Evolutionary conservation across 2,113 vertebrate species (phyloP).

Genomic region (Corythaixoides concolor): DNA sequence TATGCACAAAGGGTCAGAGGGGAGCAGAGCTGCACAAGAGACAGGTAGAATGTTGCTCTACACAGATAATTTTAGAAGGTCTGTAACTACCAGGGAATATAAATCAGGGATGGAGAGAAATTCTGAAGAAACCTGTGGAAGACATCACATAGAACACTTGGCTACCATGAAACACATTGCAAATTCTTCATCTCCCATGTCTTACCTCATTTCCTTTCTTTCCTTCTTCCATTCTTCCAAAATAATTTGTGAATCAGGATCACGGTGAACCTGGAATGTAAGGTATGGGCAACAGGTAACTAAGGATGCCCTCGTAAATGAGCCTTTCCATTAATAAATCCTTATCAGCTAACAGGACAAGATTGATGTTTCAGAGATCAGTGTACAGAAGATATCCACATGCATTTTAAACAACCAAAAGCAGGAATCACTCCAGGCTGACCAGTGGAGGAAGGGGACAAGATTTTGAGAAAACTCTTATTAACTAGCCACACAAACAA

Average conservation of each 20-base stretch:
- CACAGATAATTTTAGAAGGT: not conserved
- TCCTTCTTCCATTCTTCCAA: constrained; percentile 92
- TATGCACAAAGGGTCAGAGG: not conserved
- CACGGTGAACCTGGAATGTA: constrained; percentile 84
- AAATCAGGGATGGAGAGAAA: not conserved
- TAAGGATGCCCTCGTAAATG: not conserved
- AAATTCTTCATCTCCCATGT: not conserved
- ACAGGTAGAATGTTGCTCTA: not conserved
- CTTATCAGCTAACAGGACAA: not conserved
- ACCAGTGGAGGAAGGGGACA: not conserved
- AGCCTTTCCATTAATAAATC: not conserved
- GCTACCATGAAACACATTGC: not conserved
- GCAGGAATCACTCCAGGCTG: not conserved
- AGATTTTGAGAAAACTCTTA: not conserved
- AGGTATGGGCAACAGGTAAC: not conserved
- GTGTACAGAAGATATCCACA: accelerated
- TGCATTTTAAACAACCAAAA: not conserved
- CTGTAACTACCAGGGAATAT: not conserved
- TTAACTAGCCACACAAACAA: not conserved
- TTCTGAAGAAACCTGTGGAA: not conserved
- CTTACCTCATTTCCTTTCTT: constrained; percentile 89
- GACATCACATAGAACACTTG: not conserved
- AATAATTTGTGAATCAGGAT: constrained; percentile 86
- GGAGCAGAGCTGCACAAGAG: not conserved
- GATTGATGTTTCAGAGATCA: not conserved